phyloP scores from a whole-genome alignment of 2,113 vertebrate species.

The Erpornis zantholeuca region DNA sequence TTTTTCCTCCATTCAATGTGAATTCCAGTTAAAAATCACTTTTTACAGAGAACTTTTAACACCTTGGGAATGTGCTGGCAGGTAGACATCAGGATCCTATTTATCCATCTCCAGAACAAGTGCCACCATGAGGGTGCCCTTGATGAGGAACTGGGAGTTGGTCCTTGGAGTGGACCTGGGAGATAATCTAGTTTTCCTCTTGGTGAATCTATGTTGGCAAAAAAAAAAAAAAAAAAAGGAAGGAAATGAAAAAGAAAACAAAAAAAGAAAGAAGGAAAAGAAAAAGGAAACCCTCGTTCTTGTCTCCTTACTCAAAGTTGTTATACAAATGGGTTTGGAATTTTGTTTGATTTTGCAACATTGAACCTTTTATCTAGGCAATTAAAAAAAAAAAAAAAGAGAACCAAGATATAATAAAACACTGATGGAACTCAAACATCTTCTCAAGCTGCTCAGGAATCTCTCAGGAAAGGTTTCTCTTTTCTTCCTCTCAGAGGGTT shows the following conservation, averaged over 20 bases:
- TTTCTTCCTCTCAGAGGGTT: neutral
- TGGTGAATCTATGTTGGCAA: neutral
- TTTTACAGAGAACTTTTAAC: neutral
- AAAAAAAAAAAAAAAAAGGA: neutral
- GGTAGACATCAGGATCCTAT: neutral
- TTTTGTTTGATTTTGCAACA: neutral
- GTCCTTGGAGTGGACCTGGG: neutral
- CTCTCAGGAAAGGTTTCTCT: neutral
- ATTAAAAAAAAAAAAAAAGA: neutral
- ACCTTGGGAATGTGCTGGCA: neutral
- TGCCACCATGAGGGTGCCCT: neutral
- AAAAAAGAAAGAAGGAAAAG: neutral
- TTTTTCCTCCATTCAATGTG: neutral
- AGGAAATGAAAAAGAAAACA: neutral
- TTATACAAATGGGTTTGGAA: neutral
- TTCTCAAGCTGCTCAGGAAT: neutral
- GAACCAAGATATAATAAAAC: neutral
- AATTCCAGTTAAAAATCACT: neutral
- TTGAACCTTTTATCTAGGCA: neutral
- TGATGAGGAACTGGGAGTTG: neutral
- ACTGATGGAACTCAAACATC: neutral
- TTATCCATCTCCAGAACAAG: neutral
- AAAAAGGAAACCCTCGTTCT: neutral
- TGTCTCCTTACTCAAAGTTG: neutral
- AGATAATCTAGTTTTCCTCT: neutral